phyloP scores from a whole-genome alignment of 2,888 invertebrate species.

The Diarsia dahlii region DNA sequence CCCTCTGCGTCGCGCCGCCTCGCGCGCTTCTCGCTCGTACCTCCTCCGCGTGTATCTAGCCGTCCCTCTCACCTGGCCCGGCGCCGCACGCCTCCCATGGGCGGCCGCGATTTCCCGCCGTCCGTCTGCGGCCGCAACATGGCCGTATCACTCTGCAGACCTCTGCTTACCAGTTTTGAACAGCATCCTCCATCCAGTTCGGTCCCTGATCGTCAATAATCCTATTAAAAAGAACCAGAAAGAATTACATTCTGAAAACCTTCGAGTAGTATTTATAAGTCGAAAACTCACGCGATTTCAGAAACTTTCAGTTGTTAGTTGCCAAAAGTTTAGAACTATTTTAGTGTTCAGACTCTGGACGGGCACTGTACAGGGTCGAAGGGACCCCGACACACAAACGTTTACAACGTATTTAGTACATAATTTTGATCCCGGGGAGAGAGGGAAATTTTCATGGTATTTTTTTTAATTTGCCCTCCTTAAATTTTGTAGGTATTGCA shows the following conservation, averaged over 20 bases:
- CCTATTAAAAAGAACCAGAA: neutral
- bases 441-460: too few species aligned
- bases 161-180: conserved; percentile 78
- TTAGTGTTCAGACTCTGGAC: neutral
- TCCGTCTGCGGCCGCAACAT: conserved; percentile 85
- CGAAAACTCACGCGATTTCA: conserved; percentile 3
- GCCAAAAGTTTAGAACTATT: neutral
- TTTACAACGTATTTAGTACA: too few species aligned
- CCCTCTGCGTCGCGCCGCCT: conserved; percentile 92
- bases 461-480: too few species aligned
- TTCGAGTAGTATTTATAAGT: neutral
- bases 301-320: conserved; percentile 28
- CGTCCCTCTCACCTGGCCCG: conserved; percentile 80
- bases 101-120: conserved; percentile 90
- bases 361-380: neutral
- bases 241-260: neutral
- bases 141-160: conserved; percentile 84
- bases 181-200: conserved; percentile 71
- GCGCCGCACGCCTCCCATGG: conserved; percentile 90
- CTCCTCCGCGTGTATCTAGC: conserved; percentile 68
- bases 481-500: too few species aligned
- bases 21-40: conserved; percentile 83
- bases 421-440: too few species aligned
- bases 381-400: too few species aligned
- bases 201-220: conserved; percentile 16